phyloP scores from a whole-genome alignment of 1,140 invertebrate species.

The Eriosoma lanigerum region DNA sequence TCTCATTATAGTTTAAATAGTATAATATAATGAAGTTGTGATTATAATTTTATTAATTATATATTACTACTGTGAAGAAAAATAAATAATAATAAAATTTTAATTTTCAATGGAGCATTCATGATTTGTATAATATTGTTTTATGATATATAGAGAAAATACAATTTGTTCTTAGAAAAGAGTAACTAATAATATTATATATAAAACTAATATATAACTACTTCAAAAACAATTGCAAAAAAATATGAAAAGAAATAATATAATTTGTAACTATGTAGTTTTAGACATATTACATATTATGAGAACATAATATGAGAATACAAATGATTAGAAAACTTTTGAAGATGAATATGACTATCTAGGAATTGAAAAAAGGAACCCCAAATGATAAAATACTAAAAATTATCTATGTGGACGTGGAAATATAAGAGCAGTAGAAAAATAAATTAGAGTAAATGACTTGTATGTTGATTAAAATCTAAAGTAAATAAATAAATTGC shows the following conservation, averaged over 20 bases:
- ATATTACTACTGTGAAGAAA: too few species aligned
- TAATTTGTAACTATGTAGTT: neutral
- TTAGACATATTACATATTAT: conserved; percentile 2
- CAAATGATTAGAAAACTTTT: neutral
- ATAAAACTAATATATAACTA: neutral
- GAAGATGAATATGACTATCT: neutral
- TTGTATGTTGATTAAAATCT: neutral
- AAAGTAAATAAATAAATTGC: too few species aligned
- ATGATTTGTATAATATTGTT: too few species aligned
- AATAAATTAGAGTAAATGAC: neutral
- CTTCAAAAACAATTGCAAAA: neutral
- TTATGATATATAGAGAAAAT: too few species aligned
- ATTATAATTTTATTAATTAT: too few species aligned
- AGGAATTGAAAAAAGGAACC: neutral
- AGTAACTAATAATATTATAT: too few species aligned
- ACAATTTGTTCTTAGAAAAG: too few species aligned
- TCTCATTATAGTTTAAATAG: too few species aligned
- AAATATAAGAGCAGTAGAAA: neutral
- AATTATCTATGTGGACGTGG: conserved; percentile 2
- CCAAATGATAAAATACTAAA: conserved; percentile 1
- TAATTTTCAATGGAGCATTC: too few species aligned
- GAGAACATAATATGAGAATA: conserved; percentile 25
- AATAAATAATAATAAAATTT: too few species aligned
- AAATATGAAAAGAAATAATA: neutral
- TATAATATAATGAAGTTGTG: too few species aligned